phyloP scores from a whole-genome alignment of 2,113 vertebrate species.

The Elanoides forficatus region DNA sequence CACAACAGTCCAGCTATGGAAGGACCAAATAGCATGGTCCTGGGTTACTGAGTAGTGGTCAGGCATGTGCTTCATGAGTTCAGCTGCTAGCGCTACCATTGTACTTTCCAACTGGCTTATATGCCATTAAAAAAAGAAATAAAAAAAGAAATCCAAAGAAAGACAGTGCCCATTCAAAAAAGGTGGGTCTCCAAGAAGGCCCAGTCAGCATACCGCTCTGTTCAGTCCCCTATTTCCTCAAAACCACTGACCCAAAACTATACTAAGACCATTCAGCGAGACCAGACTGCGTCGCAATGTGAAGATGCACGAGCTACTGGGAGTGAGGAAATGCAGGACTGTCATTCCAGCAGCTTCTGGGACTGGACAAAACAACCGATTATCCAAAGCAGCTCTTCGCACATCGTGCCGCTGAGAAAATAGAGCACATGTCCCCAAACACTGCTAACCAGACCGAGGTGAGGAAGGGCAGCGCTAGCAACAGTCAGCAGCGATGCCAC shows the following conservation, averaged over 20 bases:
- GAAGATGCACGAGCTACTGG: not conserved
- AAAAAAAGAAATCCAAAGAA: not conserved
- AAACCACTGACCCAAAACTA: not conserved
- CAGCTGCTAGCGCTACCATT: not conserved
- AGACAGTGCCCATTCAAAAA: not conserved
- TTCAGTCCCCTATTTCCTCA: not conserved
- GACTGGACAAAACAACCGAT: not conserved
- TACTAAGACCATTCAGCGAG: not conserved
- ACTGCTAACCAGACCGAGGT: not conserved
- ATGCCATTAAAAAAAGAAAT: not conserved
- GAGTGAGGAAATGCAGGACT: not conserved
- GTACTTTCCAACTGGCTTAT: not conserved
- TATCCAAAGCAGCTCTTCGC: not conserved
- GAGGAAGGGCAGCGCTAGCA: constrained; percentile 4
- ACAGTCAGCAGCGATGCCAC: constrained; percentile 39
- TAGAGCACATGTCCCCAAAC: not conserved
- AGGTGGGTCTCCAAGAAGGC: not conserved
- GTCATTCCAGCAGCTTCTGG: not conserved
- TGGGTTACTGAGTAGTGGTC: not conserved
- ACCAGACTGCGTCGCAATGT: not conserved
- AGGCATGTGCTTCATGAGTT: not conserved
- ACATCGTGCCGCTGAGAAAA: not conserved
- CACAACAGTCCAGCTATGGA: fast-evolving
- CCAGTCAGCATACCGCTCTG: not conserved
- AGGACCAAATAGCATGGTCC: not conserved